Base-by-base conservation (phyloP, 2,113 vertebrate genomes). In the Corythornis vintsioides region DNA sequence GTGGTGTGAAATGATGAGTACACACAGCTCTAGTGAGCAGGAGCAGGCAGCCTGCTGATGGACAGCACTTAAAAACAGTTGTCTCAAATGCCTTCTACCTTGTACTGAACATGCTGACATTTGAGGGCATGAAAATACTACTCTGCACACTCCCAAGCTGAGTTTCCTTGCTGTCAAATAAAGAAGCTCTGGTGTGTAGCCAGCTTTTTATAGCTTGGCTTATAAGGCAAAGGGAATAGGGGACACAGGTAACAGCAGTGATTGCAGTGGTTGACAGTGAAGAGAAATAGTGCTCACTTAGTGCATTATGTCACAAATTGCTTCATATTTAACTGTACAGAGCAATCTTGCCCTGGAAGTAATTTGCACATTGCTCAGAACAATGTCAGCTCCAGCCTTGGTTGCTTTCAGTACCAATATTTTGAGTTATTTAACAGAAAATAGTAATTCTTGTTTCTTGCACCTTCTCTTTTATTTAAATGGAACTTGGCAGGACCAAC, bases 381-480 rank as follows among this genome's bases (percentile, higher is more conserved):
- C 42, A 48, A 8, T 11, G 11, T 77, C 35, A 89, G 3, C 56
- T 90, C 31, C 43, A 74, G 69, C 47, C 10, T 28, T 60, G 60
- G 43, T 86, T 60, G 61, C 26, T 17, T 81, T 86, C 57, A 45
- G 28, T 29, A 21, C 60, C 90, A 96, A 93, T 88, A 69, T 81
- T 94, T 94, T 33, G 53, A 75, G 61, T 74, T 84, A 60, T 60
- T 59, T 64, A 93, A 19, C 55, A 86, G 83, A 91, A 93, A 93
- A 83, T 9, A 88, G 43, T 91, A 86, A 74, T 90, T 90, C 76
- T 67, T 73, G 15, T n/a, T 21, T 85, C 64, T 88, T 77, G 16
- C 48, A 89, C 75, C 75, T 85, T 92, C 29, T 63, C 13, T 69
- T 24, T 3, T 45, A 73, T 88, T 52, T 0, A 38, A 70, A 86